Conservation (phyloP, 2,888 invertebrate species). For the Theodoxus fluviatilis region DNA sequence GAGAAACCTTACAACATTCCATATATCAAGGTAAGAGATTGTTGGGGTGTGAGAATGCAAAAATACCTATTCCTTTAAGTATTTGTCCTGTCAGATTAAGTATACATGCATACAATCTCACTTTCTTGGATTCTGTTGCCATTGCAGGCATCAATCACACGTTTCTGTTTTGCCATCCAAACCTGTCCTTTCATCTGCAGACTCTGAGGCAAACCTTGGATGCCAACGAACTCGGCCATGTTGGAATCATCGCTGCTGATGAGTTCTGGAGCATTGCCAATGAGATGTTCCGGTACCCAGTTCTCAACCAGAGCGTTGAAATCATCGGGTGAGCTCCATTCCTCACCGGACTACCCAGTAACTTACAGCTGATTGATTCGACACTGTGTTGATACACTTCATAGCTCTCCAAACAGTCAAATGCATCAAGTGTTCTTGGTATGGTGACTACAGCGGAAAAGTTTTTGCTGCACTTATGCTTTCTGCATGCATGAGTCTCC, state of each 20-base stretch:
- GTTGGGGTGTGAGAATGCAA: no score
- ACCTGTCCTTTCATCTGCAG: slow-evolving; percentile 22
- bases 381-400: no score
- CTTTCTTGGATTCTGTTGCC: neutral
- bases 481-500: no score
- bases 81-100: neutral
- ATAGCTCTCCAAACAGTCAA: no score
- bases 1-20: slow-evolving; percentile 51
- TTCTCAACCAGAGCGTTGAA: slow-evolving; percentile 53
- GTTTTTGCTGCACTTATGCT: no score
- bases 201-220: slow-evolving; percentile 41
- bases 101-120: neutral
- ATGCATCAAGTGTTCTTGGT: no score
- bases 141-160: neutral
- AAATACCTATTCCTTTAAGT: neutral
- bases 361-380: no score
- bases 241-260: slow-evolving; percentile 64
- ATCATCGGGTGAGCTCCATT: slow-evolving; percentile 57
- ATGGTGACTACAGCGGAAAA: no score
- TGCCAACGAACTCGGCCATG: slow-evolving; percentile 44
- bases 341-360: no score
- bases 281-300: slow-evolving; percentile 47
- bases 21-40: slow-evolving; percentile 56
- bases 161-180: neutral
- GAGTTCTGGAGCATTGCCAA: slow-evolving; percentile 52